These are phyloP conservation scores for Hybos culiciformis DNA, from an alignment of 2,888 invertebrate species.

Conservation along the genomic window DNA sequence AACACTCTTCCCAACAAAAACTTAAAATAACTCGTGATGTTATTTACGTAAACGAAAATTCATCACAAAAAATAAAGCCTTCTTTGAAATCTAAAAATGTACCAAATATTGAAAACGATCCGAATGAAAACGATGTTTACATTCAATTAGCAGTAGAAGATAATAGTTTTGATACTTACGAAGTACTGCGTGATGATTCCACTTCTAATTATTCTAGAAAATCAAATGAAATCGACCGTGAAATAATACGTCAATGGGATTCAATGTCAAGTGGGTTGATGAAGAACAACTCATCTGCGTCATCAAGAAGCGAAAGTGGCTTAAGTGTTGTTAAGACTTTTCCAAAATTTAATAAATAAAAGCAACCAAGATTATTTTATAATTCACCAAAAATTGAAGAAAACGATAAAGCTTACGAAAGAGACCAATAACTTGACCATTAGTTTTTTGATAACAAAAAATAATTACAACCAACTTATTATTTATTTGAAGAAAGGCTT, in stretches of 20 bases:
- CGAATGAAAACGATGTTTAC: conserved; percentile 30
- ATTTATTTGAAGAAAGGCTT: too few relatives aligned
- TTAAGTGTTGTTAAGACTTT: conserved; percentile 35
- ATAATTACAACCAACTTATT: too few relatives aligned
- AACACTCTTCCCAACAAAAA: conserved; percentile 17
- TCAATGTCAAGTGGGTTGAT: conserved; percentile 71
- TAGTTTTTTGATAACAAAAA: too few relatives aligned
- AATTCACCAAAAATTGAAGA: too few relatives aligned
- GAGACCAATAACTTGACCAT: conserved; percentile 1
- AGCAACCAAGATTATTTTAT: neutral
- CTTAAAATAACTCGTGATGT: conserved; percentile 53
- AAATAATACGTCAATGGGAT: conserved; percentile 79
- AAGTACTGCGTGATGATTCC: conserved; percentile 32
- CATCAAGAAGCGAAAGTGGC: conserved; percentile 7
- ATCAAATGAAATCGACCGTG: conserved; percentile 60
- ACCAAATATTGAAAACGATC: conserved; percentile 7
- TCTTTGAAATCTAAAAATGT: neutral
- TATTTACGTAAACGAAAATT: conserved; percentile 60
- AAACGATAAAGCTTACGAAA: conserved; percentile 10
- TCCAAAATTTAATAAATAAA: too few relatives aligned
- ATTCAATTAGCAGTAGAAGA: conserved; percentile 22
- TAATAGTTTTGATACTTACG: conserved; percentile 27
- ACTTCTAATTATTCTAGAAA: conserved; percentile 32
- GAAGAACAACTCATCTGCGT: conserved; percentile 32
- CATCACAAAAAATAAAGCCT: neutral